Conservation (phyloP, 2,888 invertebrate genomes). For the Agrotis ipsilon region DNA sequence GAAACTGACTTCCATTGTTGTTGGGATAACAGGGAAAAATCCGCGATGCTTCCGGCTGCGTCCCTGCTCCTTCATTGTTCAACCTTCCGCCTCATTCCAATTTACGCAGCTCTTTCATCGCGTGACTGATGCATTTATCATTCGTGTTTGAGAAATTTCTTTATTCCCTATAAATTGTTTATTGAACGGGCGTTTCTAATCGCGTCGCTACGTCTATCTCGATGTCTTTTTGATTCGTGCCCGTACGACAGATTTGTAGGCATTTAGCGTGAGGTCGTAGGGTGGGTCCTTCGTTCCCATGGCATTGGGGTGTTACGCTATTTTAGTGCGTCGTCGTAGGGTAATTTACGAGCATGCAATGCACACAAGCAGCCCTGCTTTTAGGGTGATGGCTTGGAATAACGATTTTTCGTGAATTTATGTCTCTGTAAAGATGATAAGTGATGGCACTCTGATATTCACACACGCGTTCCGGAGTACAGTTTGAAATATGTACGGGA, state of each 20-base stretch:
- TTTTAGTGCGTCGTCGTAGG: slow-evolving; percentile 87
- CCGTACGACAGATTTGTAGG: slow-evolving; percentile 86
- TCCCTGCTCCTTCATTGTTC: slow-evolving; percentile 80
- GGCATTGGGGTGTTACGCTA: slow-evolving; percentile 89
- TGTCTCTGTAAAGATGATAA: slow-evolving; percentile 77
- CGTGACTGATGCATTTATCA: slow-evolving; percentile 86
- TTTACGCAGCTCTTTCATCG: slow-evolving; percentile 83
- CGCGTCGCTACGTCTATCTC: slow-evolving; percentile 77
- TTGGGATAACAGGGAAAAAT: slow-evolving; percentile 87
- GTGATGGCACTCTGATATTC: slow-evolving; percentile 61
- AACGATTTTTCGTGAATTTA: slow-evolving; percentile 85
- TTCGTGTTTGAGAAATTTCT: slow-evolving; percentile 80
- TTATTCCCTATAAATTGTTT: slow-evolving; percentile 85
- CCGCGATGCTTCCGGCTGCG: slow-evolving; percentile 81
- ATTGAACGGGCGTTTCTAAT: slow-evolving; percentile 88
- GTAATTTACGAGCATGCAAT: slow-evolving; percentile 88
- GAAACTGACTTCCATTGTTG: slow-evolving; percentile 83
- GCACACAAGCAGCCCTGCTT: slow-evolving; percentile 81
- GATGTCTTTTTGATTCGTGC: slow-evolving; percentile 88
- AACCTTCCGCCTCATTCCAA: slow-evolving; percentile 76
- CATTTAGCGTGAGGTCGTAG: slow-evolving; percentile 83
- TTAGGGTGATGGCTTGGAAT: slow-evolving; percentile 85
- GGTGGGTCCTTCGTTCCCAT: slow-evolving; percentile 85
- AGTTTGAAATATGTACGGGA: slow-evolving; percentile 60
- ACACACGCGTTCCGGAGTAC: slow-evolving; percentile 48